A percentile compares a stretch with the other conserved stretches of the same genome.
These are phyloP conservation scores for Tolypeutes matacus DNA, from an alignment of 2,797 vertebrate species.

Conservation along the genomic window DNA sequence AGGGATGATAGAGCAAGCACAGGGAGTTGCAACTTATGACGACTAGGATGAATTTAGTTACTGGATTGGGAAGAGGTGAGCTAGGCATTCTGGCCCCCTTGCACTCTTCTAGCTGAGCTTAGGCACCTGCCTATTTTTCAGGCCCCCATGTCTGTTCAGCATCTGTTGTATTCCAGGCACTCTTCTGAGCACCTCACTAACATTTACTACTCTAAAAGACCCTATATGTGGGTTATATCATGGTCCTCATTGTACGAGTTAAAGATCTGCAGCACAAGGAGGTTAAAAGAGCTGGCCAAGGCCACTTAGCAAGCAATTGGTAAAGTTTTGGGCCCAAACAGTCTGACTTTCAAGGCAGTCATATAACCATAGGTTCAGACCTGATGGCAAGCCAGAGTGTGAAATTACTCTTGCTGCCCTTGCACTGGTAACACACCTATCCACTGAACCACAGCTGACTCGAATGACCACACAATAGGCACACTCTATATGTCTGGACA, in stretches of 20 bases:
- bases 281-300: neutral
- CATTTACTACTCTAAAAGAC: neutral
- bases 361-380: neutral
- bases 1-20: neutral
- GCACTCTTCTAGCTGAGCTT: neutral
- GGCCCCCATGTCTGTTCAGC: neutral
- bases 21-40: neutral
- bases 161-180: neutral
- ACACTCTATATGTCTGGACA: neutral
- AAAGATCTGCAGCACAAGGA: neutral
- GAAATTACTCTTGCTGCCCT: neutral
- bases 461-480: neutral
- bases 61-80: neutral
- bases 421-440: neutral
- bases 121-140: neutral
- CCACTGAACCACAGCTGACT: neutral
- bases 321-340: neutral
- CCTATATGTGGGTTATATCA: neutral
- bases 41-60: neutral
- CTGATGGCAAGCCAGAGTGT: neutral
- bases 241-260: neutral
- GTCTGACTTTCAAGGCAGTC: neutral
- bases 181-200: neutral
- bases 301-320: neutral
- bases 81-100: neutral